Percentiles rank a stretch among this genome's conserved stretches.
Conservation (phyloP, 2,113 vertebrate genomes). For the Ageneiosus marmoratus region DNA sequence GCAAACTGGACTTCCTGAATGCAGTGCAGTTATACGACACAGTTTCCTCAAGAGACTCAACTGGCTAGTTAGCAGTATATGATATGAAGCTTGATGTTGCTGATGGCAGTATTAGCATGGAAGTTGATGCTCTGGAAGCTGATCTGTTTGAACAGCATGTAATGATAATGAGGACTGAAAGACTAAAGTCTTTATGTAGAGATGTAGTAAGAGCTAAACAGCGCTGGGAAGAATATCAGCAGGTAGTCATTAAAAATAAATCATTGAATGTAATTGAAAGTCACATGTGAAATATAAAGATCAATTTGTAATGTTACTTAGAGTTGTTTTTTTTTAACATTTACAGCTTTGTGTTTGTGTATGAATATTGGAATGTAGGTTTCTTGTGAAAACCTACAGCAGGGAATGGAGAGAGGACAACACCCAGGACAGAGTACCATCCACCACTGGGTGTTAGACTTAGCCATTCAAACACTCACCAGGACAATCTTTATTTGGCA, state of each 20-base stretch:
- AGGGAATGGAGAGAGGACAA: too few species aligned
- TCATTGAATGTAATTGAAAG: too few species aligned
- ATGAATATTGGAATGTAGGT: background rate
- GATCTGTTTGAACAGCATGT: background rate
- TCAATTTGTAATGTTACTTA: background rate
- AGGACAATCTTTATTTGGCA: too few species aligned
- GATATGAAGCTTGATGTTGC: background rate
- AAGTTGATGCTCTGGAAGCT: constrained; percentile 4
- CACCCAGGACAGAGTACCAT: too few species aligned
- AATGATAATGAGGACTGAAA: background rate
- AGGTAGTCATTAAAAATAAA: background rate
- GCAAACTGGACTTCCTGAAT: background rate
- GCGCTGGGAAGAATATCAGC: background rate
- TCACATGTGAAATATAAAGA: background rate
- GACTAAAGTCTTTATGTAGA: background rate
- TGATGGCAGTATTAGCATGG: background rate
- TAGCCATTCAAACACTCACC: too few species aligned
- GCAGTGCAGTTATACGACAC: background rate
- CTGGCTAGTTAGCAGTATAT: background rate
- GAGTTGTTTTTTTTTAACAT: background rate
- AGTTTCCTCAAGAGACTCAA: background rate
- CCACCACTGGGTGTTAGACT: too few species aligned
- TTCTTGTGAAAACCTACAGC: background rate
- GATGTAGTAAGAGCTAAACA: background rate
- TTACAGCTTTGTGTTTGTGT: background rate